Conservation (phyloP, 2,888 invertebrate genomes). For the Stegana nigrithorax region DNA sequence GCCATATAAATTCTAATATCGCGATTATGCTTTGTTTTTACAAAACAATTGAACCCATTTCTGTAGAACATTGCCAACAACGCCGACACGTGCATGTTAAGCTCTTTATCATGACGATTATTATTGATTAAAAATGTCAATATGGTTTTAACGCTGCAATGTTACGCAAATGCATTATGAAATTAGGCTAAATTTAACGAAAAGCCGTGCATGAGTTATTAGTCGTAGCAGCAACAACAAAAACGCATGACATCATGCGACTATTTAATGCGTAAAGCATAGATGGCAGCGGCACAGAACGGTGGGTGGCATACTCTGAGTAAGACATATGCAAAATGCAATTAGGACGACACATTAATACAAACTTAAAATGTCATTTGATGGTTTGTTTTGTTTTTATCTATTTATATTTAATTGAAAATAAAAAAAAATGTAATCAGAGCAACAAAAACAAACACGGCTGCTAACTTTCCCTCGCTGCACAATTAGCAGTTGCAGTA, state of each 20-base stretch:
- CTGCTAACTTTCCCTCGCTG: not conserved
- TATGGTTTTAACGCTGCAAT: no score
- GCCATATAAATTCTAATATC: no score
- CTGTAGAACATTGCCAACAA: no score
- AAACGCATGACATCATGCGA: not conserved
- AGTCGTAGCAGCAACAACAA: not conserved
- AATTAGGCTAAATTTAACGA: not conserved
- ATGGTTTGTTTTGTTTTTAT: no score
- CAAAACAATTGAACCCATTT: no score
- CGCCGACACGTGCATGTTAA: no score
- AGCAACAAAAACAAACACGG: not conserved
- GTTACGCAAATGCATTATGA: not conserved
- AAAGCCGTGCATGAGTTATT: not conserved
- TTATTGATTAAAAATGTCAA: no score
- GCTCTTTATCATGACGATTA: no score
- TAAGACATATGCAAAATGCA: not conserved
- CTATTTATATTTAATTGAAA: no score
- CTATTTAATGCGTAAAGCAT: not conserved
- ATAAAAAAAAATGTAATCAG: no score
- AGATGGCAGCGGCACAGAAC: not conserved
- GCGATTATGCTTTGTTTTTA: no score
- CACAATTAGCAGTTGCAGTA: no score
- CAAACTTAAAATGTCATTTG: not conserved
- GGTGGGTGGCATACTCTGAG: not conserved
- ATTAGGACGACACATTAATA: not conserved